Evolutionary conservation across 2,797 vertebrate species (phyloP), one percentile per base, ranked within the genome.

Genomic region (Acestrorhynchus altus): DNA sequence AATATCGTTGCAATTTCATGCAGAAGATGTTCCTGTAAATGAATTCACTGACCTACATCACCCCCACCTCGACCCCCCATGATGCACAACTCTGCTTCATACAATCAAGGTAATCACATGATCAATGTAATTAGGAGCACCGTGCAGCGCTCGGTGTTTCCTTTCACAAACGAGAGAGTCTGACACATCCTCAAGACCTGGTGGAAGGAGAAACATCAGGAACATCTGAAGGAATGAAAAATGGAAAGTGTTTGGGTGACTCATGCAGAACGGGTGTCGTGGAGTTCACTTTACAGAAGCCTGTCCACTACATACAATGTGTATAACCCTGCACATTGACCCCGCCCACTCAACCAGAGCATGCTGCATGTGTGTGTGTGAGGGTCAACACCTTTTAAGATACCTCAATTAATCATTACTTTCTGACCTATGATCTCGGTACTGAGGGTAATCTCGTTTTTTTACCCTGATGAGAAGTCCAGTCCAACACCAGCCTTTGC

Each of bases 231-330:
- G 24, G 57, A n/a, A n/a, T 18, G 7, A 61, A 61, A 4, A 63
- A 60, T 67, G 42, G 13, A 44, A 13, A 44, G 42, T 44, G 42
- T 11, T 40, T 56, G 56, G 39, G 31, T 78, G 61, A 76, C 49
- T 79, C 81, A 72, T 20, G 42, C 56, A 20, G 22, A 77, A 20
- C 56, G 39, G 65, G 54, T 26, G 68, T 49, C 4, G 44, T 11
- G 7, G 51, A 59, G 60, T 64, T 78, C 10, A 59, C 42, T 59
- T 73, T 18, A 51, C 22, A 49, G 39, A 46, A 35, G 28, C 46
- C 52, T 76, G 12, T 46, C 44, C 13, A 46, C 44, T 46, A 15
- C 44, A 46, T 13, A 46, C 13, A 16, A 15, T 15, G 4, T 46
- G 44, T 5, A 46, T 16, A 44, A 39, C n/a, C n/a, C n/a, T n/a